Base-by-base conservation (phyloP, 2,797 vertebrate genomes). In the Gadopsis marmoratus region DNA sequence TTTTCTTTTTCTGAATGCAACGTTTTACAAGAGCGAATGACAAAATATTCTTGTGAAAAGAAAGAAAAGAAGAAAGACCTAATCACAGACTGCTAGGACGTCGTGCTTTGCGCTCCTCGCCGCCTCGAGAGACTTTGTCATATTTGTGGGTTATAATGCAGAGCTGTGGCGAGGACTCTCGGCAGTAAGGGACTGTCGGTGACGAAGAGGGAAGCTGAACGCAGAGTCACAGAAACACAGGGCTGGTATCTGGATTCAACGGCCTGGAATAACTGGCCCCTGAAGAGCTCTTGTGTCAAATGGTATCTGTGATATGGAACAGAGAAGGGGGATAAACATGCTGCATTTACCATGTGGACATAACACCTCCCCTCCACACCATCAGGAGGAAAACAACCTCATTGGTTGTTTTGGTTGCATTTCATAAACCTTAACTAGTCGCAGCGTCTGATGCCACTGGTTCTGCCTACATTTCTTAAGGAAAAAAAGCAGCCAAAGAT, bases 271-370 rank as follows among this genome's bases (percentile, higher is more conserved):
- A 94, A 94, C 91, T 75, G 86, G 92, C 89, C 91, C 91, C 93
- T 67, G 88, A 93, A 92, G 92, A 91, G 93, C 93, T 90, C 92
- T 93, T 89, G 93, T 93, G 91, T 94, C 91, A 92, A 92, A 94
- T 85, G 79, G 88, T 93, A 91, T 94, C 87, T 93, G 91, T 93
- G 93, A 93, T 91, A 87, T 89, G 73, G 89, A 93, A 88, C 90
- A 92, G 90, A 89, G 83, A 86, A 74, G 77, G 68, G 79, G 89
- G 91, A 91, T 91, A 92, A 93, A 91, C 89, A 87, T 86, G 87
- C 84, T 81, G 88, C 89, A 90, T 89, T 92, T 89, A 91, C 88
- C 91, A 90, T 92, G 91, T 91, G 93, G 90, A 92, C 86, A 85
- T 66, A 82, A 89, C 88, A 70, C 91, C 87, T 81, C 90, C 82